Base-by-base conservation (phyloP, 1,140 invertebrate species). In the Dufourea novaeangliae region DNA sequence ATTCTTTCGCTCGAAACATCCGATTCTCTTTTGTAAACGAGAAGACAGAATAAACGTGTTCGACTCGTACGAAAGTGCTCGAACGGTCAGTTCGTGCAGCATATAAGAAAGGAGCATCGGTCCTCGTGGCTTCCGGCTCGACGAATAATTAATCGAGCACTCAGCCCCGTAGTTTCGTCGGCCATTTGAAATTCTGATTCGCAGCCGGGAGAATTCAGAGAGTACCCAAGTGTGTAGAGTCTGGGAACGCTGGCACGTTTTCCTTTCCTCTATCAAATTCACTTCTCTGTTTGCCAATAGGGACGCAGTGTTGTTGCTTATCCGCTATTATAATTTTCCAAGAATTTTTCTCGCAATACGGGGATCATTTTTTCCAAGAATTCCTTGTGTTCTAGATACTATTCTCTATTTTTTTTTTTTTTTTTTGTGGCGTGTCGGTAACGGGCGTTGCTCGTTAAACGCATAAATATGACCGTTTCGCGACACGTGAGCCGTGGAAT, bases 131-230 rank as follows among this genome's bases (percentile, higher is more conserved):
- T 82, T 76, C 75, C 17, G 27, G 32, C 44, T 39, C 66, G 39
- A 57, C 66, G 72, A 83, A 80, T 80, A 83, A 81, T 81, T 81
- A 78, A 82, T 83, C 74, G 56, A 52, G 46, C 67, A 34, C 61
- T 68, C 34, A 22, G 37, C 14, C 50, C 8, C 8, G 32, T 1
- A 52, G 68, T 62, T 73, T 73, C 37, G 62, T 64, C 37, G n/a
- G 46, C 44, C 34, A 78, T 81, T 83, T 83, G 74, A 81, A 81
- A 76, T 81, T 81, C 68, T 64, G 77, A 83, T 83, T 78, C 46
- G 63, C 32, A 52, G 57, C 25, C 64, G 22, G 56, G 46, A 7
- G 0, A 61, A 14, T 61, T 54, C 63, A 68, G 67, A 68, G 54
- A 32, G 46, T 6, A n/a, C 46, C 20, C 20, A 8, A 69, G 71